Evolutionary conservation across 2,888 invertebrate genomes (phyloP).

Genomic region (Cremastinae sp.): DNA sequence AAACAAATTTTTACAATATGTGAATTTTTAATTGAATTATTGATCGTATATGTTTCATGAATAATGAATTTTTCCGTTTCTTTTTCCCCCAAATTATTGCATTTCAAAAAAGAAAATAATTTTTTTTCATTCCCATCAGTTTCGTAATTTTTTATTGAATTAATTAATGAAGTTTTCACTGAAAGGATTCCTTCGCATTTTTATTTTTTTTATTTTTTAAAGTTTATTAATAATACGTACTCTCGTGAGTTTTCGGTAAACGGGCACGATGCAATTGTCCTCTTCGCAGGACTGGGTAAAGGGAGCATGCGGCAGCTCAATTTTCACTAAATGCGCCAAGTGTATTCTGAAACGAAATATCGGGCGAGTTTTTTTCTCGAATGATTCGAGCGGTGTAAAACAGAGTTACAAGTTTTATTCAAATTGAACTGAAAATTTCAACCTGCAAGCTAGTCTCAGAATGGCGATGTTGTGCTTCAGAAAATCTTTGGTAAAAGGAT

Average conservation of each 20-base stretch:
- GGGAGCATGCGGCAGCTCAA: conserved; percentile 63
- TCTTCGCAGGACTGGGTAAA: conserved; percentile 60
- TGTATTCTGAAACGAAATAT: conserved; percentile 60
- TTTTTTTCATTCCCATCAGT: too few relatives aligned
- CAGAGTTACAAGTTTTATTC: not conserved
- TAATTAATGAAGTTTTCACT: too few relatives aligned
- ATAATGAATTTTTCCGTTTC: too few relatives aligned
- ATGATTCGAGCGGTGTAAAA: conserved; percentile 6
- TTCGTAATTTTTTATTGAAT: not conserved
- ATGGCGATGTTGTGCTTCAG: conserved; percentile 66
- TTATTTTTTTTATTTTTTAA: not conserved
- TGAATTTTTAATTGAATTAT: too few relatives aligned
- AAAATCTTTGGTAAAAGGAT: conserved; percentile 59
- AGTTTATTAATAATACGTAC: conserved; percentile 49
- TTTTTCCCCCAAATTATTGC: too few relatives aligned
- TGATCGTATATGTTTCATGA: too few relatives aligned
- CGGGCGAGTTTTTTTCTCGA: not conserved
- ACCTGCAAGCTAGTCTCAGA: conserved; percentile 66
- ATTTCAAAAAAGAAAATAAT: too few relatives aligned
- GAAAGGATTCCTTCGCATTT: not conserved
- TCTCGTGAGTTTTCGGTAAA: conserved; percentile 59
- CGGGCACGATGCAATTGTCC: conserved; percentile 62
- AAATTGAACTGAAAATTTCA: not conserved
- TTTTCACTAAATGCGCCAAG: conserved; percentile 55
- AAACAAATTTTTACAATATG: too few relatives aligned